phyloP scores from a whole-genome alignment of 64 coral and sea anemone species.

The Astreopora myriophthalma region DNA sequence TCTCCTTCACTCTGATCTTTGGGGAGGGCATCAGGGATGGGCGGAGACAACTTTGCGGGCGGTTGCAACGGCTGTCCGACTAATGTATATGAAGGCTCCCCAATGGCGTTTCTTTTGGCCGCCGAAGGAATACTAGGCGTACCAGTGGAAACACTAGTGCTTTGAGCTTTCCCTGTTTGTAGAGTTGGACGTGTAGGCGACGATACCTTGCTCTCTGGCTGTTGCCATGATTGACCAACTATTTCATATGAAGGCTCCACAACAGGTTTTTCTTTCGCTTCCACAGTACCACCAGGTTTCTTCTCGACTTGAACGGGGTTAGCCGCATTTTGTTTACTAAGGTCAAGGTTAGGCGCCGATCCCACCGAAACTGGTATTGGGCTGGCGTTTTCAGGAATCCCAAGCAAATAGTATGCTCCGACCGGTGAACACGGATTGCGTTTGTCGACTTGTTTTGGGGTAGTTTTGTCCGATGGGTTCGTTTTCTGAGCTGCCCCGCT shows the following conservation, averaged over 20 bases:
- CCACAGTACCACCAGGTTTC: not conserved
- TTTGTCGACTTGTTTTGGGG: not conserved
- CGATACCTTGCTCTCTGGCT: not conserved
- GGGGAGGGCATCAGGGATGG: not conserved
- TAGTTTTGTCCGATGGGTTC: not conserved
- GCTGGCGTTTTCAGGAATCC: not conserved
- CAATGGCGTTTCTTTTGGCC: not conserved
- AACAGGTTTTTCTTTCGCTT: not conserved
- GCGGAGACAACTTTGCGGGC: not conserved
- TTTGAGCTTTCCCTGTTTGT: not conserved
- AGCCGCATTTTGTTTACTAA: not conserved
- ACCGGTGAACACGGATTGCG: not conserved
- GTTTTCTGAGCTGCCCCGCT: too few species aligned
- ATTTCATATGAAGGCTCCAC: slow-evolving; percentile 14
- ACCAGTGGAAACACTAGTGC: not conserved
- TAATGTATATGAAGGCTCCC: not conserved
- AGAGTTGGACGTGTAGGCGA: not conserved
- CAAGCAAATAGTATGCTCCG: slow-evolving; percentile 5
- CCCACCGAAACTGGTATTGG: not conserved
- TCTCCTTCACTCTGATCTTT: not conserved
- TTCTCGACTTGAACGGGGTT: not conserved
- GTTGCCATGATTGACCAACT: not conserved
- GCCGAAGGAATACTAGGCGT: not conserved
- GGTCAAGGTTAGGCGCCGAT: not conserved
- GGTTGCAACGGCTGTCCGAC: not conserved